Conservation (phyloP, 2,888 invertebrate species). For the Thera britannica region DNA sequence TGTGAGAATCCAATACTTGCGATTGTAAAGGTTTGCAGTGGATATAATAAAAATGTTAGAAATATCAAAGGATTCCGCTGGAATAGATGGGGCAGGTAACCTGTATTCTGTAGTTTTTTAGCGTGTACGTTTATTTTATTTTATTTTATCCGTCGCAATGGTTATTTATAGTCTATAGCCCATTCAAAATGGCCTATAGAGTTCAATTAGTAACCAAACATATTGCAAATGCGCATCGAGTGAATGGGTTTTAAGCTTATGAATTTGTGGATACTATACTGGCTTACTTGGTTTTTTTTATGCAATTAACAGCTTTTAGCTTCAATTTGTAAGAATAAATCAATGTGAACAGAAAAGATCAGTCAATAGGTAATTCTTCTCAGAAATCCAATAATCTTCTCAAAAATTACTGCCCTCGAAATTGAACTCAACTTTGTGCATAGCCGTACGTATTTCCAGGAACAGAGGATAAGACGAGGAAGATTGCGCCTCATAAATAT, state of each 20-base stretch:
- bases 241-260: conserved; percentile 1
- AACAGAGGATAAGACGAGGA: conserved; percentile 17
- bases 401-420: conserved; percentile 5
- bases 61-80: conserved; percentile 5
- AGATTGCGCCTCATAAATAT: conserved; percentile 29
- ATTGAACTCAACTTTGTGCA: conserved; percentile 6
- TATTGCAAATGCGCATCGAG: conserved; percentile 6
- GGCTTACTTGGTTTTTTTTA: neutral
- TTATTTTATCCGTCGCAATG: neutral
- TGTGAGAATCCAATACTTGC: conserved; percentile 9
- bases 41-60: conserved; percentile 17
- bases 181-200: neutral
- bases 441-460: conserved; percentile 6
- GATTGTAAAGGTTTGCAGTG: conserved; percentile 12
- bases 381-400: conserved; percentile 2
- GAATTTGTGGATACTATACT: conserved; percentile 1
- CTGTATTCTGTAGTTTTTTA: neutral
- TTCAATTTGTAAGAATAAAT: neutral
- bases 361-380: conserved; percentile 1
- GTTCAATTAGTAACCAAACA: conserved; percentile 10
- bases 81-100: neutral
- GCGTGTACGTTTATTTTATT: neutral
- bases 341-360: neutral
- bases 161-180: neutral
- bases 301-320: neutral